These are phyloP conservation scores for Diarsia rubi DNA, from an alignment of 2,888 invertebrate genomes.

Conservation along the genomic window DNA sequence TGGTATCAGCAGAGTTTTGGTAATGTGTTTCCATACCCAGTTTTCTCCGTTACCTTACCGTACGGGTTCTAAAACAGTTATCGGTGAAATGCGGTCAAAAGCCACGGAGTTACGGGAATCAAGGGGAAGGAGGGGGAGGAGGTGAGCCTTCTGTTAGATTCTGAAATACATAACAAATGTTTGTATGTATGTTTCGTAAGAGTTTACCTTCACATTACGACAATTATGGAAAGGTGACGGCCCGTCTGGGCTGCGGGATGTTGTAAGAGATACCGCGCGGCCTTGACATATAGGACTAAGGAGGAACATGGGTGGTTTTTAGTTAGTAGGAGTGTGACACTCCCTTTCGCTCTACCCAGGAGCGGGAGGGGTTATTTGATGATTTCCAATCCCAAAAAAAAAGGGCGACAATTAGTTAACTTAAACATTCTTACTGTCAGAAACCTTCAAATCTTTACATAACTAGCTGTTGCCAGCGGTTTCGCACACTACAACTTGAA, in stretches of 20 bases:
- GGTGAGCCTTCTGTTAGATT: not conserved
- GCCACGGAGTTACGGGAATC: not conserved
- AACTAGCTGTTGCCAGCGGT: too few species aligned
- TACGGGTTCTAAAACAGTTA: constrained; percentile 31
- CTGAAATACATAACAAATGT: not conserved
- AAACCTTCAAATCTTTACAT: not conserved
- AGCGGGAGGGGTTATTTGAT: too few species aligned
- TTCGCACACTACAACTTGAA: too few species aligned
- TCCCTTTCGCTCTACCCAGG: too few species aligned
- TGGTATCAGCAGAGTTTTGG: constrained; percentile 16
- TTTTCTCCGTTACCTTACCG: not conserved
- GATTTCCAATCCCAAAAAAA: too few species aligned
- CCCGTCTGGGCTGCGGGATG: too few species aligned
- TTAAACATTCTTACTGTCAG: not conserved
- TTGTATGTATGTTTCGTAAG: not conserved
- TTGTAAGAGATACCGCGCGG: too few species aligned
- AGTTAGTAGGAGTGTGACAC: too few species aligned
- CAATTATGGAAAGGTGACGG: too few species aligned
- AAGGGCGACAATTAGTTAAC: not conserved
- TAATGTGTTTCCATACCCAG: constrained; percentile 8
- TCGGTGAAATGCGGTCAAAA: constrained; percentile 38
- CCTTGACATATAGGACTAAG: too few species aligned
- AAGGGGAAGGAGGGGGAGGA: not conserved
- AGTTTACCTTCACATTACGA: too few species aligned
- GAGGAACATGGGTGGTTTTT: too few species aligned